Base-by-base conservation (phyloP, 2,888 invertebrate species). In the Leucania comma region DNA sequence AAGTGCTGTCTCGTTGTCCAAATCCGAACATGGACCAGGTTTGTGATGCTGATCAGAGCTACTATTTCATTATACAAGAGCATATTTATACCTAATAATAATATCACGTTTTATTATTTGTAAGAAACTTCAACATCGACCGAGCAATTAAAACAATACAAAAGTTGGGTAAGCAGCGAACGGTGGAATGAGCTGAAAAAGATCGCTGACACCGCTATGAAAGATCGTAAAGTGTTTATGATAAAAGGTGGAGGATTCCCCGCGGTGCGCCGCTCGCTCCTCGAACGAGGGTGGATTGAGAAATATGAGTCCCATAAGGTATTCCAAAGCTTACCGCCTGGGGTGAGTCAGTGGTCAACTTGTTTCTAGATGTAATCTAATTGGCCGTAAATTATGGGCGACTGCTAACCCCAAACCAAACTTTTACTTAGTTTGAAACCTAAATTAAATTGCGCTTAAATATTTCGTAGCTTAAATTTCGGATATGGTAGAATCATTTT, bases 271-370 rank as follows among this genome's bases (percentile, higher is more conserved):
- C 96, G 97, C 75, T 97, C 98, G 1, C 93, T 98, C 10, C 90
- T 97, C 5, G 96, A 97, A 54, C 95, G 98, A 57, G 98, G 98
- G 1, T 98, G 98, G 98, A 90, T 97, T 14, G 97, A 97, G 87
- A 97, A 97, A 91, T 95, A 95, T 81, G 97, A 97, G 84, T 91
- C 95, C 5, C 93, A 93, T 84, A 96, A 94, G 94, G 94, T 96
- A 90, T 64, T 64, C 32, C 61, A 54, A 50, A 75, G 54, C 24
- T 78, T 70, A 62, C 67, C 75, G 42, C 32, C 68, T 24, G 67
- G 67, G 72, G 72, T 75, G 59, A 75, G 75, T 79, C 29, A 79
- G 67, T 75, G 26, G 42, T 62, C 74, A 42, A 62, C 24, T 64
- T 57, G 29, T 68, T 73, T 53, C 51, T 73, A 68, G 35, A 60